Conservation (phyloP, 2,797 vertebrate genomes). For the Anomalospiza imberbis region DNA sequence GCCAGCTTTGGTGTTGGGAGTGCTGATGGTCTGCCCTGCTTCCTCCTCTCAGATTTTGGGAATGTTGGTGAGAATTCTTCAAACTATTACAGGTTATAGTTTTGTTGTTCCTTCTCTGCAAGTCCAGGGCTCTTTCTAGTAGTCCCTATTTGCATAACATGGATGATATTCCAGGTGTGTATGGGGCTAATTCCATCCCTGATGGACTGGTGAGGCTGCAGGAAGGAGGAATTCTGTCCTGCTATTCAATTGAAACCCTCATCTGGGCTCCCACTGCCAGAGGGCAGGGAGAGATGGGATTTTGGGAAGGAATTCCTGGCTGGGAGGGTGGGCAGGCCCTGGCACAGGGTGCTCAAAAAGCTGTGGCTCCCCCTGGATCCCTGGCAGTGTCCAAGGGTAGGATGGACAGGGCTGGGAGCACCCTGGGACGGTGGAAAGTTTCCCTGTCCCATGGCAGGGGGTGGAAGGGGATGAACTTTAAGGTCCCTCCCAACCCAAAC, state of each 20-base stretch:
- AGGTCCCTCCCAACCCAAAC: not conserved
- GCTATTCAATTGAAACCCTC: not conserved
- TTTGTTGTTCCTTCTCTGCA: not conserved
- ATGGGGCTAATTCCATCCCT: not conserved
- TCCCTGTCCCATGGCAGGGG: not conserved
- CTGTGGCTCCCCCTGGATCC: not conserved
- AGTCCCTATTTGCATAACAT: fast-evolving
- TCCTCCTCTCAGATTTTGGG: not conserved
- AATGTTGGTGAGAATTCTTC: not conserved
- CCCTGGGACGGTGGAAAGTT: fast-evolving
- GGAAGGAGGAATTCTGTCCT: not conserved
- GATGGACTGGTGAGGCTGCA: not conserved
- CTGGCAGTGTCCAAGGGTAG: not conserved
- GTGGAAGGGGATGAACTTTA: fast-evolving
- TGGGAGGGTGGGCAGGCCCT: fast-evolving
- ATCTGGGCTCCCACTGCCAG: not conserved
- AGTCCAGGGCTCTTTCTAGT: not conserved
- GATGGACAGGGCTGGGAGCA: fast-evolving
- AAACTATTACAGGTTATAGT: fast-evolving
- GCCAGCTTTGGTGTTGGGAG: not conserved
- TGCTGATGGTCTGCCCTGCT: not conserved
- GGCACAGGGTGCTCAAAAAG: not conserved
- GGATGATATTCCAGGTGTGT: not conserved
- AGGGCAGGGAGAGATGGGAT: no score
- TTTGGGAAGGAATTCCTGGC: fast-evolving